These are phyloP conservation scores for Parotocinclus haroldoi DNA, from an alignment of 2,797 vertebrate species.

Conservation along the genomic window DNA sequence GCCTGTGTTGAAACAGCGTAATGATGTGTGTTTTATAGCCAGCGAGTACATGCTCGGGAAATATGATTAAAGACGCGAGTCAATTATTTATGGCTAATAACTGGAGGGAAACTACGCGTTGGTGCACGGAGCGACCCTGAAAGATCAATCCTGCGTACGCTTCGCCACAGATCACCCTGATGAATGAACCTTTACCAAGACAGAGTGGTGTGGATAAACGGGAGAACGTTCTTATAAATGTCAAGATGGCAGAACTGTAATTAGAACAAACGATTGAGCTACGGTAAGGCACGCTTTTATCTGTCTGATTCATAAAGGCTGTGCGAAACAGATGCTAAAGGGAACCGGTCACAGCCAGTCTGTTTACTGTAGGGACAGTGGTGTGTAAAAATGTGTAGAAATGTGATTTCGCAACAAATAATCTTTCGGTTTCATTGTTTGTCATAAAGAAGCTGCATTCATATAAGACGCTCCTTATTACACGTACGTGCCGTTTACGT, in stretches of 20 bases:
- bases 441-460: too few species aligned
- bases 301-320: too few species aligned
- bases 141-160: conserved; percentile 43
- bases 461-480: too few species aligned
- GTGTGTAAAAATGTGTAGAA: too few species aligned
- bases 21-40: conserved; percentile 44
- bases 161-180: conserved; percentile 41
- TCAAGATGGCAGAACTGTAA: conserved; percentile 21
- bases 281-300: too few species aligned
- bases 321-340: too few species aligned
- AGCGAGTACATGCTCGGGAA: conserved; percentile 28
- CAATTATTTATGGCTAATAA: conserved; percentile 52
- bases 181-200: conserved; percentile 40
- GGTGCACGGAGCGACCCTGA: conserved; percentile 38
- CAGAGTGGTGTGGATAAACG: conserved; percentile 17
- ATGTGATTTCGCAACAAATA: too few species aligned
- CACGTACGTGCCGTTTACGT: too few species aligned
- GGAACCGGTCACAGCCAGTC: too few species aligned
- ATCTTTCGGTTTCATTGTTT: too few species aligned
- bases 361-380: too few species aligned
- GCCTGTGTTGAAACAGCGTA: conserved; percentile 37
- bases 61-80: conserved; percentile 47
- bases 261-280: too few species aligned
- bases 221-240: conserved; percentile 38
- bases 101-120: conserved; percentile 40